A percentile compares a stretch with the other conserved stretches of the same genome.
These are phyloP conservation scores for Takifugu flavidus DNA, from an alignment of 2,113 vertebrate species.

Conservation along the genomic window DNA sequence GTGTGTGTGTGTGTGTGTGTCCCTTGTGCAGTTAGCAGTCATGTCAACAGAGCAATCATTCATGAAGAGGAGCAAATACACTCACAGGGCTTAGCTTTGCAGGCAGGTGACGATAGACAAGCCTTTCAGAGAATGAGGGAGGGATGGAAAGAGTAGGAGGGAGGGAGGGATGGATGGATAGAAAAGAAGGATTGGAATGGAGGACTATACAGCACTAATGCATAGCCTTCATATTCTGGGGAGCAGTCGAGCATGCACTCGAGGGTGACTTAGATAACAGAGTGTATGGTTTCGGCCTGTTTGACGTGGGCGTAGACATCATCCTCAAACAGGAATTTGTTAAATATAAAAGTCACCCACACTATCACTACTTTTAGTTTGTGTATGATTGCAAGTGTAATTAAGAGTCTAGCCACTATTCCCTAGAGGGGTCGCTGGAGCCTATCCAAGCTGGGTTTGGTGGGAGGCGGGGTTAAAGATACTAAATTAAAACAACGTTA, in stretches of 20 bases:
- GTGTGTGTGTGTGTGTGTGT: slow-evolving; percentile 38
- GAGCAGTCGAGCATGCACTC: neutral
- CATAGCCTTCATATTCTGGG: neutral
- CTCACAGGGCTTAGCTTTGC: slow-evolving; percentile 59
- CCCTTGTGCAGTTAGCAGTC: slow-evolving; percentile 46
- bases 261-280: too few relatives aligned
- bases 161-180: slow-evolving; percentile 16
- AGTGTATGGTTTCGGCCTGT: too few relatives aligned
- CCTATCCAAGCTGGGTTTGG: too few relatives aligned
- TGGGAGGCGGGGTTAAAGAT: too few relatives aligned
- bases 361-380: too few relatives aligned
- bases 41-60: slow-evolving; percentile 72
- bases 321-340: too few relatives aligned
- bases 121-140: slow-evolving; percentile 40
- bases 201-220: slow-evolving; percentile 7
- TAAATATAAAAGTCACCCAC: too few relatives aligned
- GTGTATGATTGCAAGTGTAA: too few relatives aligned
- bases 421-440: too few relatives aligned
- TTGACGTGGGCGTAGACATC: too few relatives aligned
- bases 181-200: slow-evolving; percentile 43
- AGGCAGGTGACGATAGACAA: slow-evolving; percentile 67
- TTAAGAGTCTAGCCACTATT: too few relatives aligned
- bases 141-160: slow-evolving; percentile 21
- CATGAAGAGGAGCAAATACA: slow-evolving; percentile 58
- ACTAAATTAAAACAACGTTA: too few relatives aligned